A percentile compares a stretch with the other conserved stretches of the same genome.
Conservation (phyloP, 37 sponge, comb jelly and placozoan species). For the Aphrocallistes beatrix region DNA sequence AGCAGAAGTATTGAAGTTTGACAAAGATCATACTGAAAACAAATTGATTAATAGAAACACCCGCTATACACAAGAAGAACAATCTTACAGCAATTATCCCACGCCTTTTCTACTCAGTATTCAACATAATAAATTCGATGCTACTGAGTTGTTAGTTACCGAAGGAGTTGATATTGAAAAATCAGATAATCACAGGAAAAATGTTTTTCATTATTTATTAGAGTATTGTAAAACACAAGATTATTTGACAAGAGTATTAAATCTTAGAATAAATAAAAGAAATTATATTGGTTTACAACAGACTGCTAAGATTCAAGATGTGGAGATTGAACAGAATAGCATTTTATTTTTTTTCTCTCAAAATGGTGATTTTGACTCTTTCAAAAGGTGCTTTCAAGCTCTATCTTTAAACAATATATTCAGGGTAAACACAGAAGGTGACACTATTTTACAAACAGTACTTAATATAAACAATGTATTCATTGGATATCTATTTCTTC, state of each 20-base stretch:
- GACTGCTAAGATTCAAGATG: neutral
- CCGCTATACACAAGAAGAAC: no score
- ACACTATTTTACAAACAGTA: neutral
- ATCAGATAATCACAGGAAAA: neutral
- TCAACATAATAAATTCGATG: neutral
- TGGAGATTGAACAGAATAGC: neutral
- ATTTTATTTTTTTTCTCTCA: neutral
- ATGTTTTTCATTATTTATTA: no score
- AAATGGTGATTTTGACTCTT: neutral
- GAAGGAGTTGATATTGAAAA: neutral
- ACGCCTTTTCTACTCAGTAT: neutral
- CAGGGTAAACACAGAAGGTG: neutral
- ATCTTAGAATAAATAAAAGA: neutral
- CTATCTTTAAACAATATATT: neutral
- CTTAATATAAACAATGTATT: neutral
- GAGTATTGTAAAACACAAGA: neutral
- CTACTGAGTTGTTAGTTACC: neutral
- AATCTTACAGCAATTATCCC: neutral
- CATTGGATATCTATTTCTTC: neutral
- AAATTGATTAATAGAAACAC: neutral
- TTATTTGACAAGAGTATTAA: neutral
- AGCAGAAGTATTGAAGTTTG: neutral
- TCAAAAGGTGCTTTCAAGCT: neutral
- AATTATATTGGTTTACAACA: neutral
- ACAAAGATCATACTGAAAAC: neutral